Conservation (phyloP, 2,113 vertebrate genomes). For the Electrona antarctica region DNA sequence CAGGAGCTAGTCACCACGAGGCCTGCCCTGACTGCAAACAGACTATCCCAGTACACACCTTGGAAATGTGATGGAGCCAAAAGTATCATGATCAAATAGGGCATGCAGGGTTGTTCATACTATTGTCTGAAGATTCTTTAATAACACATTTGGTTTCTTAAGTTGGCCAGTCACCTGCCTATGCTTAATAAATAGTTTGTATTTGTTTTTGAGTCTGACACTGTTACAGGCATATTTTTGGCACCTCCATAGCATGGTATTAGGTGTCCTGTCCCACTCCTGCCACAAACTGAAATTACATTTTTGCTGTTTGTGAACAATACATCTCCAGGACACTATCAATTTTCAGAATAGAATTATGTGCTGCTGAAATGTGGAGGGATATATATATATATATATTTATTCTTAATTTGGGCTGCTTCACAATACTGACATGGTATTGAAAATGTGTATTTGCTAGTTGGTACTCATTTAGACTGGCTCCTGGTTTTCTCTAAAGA, state of each 20-base stretch:
- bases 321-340: not conserved
- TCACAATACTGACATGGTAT: not conserved
- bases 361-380: too few species aligned
- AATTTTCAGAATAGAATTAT: too few species aligned
- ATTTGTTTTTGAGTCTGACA: conserved; percentile 1
- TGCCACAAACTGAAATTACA: not conserved
- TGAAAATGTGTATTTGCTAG: not conserved
- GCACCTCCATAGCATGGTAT: not conserved
- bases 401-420: not conserved
- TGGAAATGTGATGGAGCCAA: not conserved
- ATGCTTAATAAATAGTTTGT: not conserved
- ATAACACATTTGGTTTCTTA: conserved; percentile 4
- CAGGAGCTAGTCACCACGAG: conserved; percentile 78
- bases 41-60: conserved; percentile 86
- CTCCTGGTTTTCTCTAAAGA: not conserved
- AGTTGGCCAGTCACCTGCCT: not conserved
- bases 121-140: not conserved
- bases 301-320: not conserved
- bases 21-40: conserved; percentile 78
- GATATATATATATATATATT: too few species aligned
- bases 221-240: not conserved
- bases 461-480: conserved; percentile 10
- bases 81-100: not conserved
- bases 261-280: not conserved
- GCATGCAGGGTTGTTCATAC: not conserved